Conservation (phyloP, 1,140 invertebrate genomes). For the Lethrus apterus region DNA sequence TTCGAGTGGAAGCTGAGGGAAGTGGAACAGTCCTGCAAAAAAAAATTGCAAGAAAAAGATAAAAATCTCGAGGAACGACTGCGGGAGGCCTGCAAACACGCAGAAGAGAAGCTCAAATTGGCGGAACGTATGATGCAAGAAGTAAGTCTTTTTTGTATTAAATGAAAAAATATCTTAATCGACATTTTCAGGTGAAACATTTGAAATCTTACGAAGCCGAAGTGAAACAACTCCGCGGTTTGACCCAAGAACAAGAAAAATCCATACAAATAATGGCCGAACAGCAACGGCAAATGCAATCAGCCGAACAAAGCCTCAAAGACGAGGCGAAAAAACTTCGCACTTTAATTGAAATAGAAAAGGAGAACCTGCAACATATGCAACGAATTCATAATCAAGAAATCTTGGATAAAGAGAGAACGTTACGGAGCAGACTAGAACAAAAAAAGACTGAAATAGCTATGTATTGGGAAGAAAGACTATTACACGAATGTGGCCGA, state of each 20-base stretch:
- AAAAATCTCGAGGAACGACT: slow-evolving; percentile 43
- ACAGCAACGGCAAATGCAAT: slow-evolving; percentile 50
- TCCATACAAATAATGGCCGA: slow-evolving; percentile 48
- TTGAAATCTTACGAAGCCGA: slow-evolving; percentile 53
- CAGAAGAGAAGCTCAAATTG: slow-evolving; percentile 41
- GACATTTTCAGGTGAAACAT: slow-evolving; percentile 43
- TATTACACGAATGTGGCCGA: slow-evolving; percentile 43
- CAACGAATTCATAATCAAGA: slow-evolving; percentile 40
- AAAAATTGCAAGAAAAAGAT: slow-evolving; percentile 50
- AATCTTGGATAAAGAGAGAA: slow-evolving; percentile 47
- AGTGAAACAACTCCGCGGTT: slow-evolving; percentile 48
- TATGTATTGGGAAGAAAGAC: slow-evolving; percentile 48
- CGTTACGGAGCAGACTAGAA: slow-evolving; percentile 46
- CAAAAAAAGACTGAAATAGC: slow-evolving; percentile 51
- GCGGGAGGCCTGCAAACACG: slow-evolving; percentile 43
- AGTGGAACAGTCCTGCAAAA: slow-evolving; percentile 55
- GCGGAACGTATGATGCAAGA: slow-evolving; percentile 43
- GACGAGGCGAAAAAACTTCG: slow-evolving; percentile 48
- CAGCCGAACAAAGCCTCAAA: slow-evolving; percentile 48
- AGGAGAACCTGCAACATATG: slow-evolving; percentile 41
- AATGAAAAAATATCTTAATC: not conserved
- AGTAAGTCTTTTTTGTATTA: slow-evolving; percentile 21
- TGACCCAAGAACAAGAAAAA: slow-evolving; percentile 52
- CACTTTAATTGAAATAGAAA: slow-evolving; percentile 45
- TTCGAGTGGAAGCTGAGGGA: slow-evolving; percentile 63